phyloP scores from a whole-genome alignment of 2,797 vertebrate species.

The Danio aesculapii region DNA sequence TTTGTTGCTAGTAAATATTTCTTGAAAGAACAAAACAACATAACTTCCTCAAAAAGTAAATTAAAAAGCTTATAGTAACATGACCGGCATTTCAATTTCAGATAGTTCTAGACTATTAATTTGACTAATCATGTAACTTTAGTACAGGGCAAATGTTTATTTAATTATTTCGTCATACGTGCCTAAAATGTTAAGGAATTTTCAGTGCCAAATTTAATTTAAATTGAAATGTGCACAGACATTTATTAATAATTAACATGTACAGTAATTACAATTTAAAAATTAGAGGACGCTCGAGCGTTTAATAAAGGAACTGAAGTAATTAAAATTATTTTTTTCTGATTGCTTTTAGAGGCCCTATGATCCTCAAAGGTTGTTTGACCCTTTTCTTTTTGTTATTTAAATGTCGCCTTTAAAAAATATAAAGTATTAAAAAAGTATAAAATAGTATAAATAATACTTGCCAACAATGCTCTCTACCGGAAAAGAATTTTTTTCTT shows the following conservation, averaged over 20 bases:
- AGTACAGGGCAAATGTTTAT: conserved; percentile 6
- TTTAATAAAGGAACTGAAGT: neutral
- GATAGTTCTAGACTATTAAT: conserved; percentile 44
- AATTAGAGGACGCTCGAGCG: neutral
- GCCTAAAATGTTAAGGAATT: conserved; percentile 22
- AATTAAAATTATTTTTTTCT: neutral
- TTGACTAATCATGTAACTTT: conserved; percentile 21
- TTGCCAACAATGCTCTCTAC: neutral
- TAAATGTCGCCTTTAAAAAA: neutral
- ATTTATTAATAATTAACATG: neutral
- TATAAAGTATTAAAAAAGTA: too few species aligned
- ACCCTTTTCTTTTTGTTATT: neutral
- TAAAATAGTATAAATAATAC: neutral
- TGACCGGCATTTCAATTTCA: conserved; percentile 20
- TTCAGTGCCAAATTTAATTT: neutral
- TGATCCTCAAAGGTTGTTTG: neutral
- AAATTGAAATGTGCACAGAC: neutral
- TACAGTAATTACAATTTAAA: neutral
- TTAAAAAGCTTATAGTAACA: too few species aligned
- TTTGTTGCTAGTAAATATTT: conserved; percentile 20
- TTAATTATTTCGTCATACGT: conserved; percentile 6
- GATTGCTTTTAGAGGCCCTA: neutral
- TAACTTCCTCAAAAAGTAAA: too few species aligned
- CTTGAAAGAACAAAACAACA: neutral
- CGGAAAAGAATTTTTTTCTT: neutral